Evolutionary conservation across 2,888 invertebrate genomes (phyloP).

Genomic region (Mycalesis mineus): DNA sequence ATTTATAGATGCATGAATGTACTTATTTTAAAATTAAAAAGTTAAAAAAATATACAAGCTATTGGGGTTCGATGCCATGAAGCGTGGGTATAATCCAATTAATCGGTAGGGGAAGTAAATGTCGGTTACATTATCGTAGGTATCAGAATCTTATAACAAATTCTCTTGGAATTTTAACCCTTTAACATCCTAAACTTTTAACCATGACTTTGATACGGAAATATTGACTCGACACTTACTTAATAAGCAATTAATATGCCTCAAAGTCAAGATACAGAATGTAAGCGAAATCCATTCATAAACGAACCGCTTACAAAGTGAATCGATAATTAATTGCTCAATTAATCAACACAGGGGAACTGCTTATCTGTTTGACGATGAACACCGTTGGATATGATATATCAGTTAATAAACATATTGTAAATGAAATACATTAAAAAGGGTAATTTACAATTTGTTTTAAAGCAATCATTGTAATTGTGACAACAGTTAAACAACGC

Average conservation of each 20-base stretch:
- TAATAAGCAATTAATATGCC: background rate
- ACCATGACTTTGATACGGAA: no score
- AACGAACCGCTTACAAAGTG: background rate
- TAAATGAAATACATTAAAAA: background rate
- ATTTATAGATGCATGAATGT: no score
- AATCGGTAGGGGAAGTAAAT: no score
- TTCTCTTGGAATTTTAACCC: no score
- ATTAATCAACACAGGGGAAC: conserved; percentile 1
- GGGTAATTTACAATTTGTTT: background rate
- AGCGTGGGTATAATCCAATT: no score
- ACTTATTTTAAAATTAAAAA: no score
- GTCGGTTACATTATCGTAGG: no score
- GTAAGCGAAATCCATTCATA: background rate
- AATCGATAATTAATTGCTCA: conserved; percentile 3
- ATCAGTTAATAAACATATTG: background rate
- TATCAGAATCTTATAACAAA: no score
- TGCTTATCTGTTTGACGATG: background rate
- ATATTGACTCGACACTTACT: background rate
- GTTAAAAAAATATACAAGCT: no score
- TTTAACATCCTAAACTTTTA: no score
- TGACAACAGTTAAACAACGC: background rate
- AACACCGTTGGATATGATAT: background rate
- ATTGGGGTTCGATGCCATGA: no score
- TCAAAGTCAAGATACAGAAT: background rate
- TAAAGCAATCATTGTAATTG: conserved; percentile 4